These are phyloP conservation scores for Pagrus major DNA, from an alignment of 2,113 vertebrate species.

Conservation along the genomic window DNA sequence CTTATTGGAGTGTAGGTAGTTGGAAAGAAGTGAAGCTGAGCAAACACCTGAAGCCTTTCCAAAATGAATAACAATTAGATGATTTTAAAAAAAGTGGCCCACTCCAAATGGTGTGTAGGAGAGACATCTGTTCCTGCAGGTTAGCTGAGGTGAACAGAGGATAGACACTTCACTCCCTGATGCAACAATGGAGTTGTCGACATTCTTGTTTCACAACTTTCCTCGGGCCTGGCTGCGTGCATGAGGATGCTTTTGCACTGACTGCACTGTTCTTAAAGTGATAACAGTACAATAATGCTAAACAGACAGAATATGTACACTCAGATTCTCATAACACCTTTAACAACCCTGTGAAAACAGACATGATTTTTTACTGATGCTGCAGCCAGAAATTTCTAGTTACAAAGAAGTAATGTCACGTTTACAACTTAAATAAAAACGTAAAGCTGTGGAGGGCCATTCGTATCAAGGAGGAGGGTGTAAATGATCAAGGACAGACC, in stretches of 20 bases:
- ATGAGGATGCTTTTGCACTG: background rate
- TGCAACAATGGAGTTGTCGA: conserved; percentile 30
- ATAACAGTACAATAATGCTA: background rate
- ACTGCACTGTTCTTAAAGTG: background rate
- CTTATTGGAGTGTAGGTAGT: conserved; percentile 34
- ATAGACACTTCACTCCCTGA: conserved; percentile 26
- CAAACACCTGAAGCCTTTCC: conserved; percentile 56
- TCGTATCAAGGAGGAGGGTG: background rate
- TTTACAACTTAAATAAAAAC: background rate
- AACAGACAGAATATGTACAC: background rate
- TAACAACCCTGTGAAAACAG: background rate
- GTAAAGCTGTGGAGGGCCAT: background rate
- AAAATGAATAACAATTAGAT: conserved; percentile 68
- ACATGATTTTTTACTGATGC: too few species aligned
- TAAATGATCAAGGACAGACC: conserved; percentile 11
- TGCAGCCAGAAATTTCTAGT: background rate
- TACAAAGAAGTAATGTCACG: background rate
- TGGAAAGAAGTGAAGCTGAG: conserved; percentile 45
- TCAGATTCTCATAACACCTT: background rate
- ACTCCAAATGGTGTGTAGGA: conserved; percentile 68
- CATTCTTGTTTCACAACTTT: conserved; percentile 54
- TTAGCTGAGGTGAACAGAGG: conserved; percentile 56
- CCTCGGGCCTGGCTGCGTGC: background rate
- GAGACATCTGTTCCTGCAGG: conserved; percentile 68
- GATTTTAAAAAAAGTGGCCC: conserved; percentile 28